Base-by-base conservation (phyloP, 1,140 invertebrate genomes). In the Leptestheria dahalacensis region DNA sequence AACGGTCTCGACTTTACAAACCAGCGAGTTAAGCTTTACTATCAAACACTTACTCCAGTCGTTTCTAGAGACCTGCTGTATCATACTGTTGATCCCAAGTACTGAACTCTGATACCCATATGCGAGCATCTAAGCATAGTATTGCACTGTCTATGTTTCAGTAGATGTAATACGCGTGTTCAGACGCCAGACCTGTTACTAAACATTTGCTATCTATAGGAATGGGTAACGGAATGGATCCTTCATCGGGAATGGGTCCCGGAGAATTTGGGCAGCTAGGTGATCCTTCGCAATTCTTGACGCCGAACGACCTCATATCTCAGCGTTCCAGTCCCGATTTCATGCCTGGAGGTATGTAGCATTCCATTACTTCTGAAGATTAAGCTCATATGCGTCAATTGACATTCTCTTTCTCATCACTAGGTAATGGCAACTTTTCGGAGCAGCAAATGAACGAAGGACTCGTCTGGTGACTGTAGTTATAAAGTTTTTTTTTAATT, bases 361-460 rank as follows among this genome's bases (percentile, higher is more conserved):
- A 46, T 1, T 20, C 60, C 47, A 20, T 50, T 48, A 18, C n/a
- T 9, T 24, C 28, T 58, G 24, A 20, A 46, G n/a, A n/a, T n/a
- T n/a, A n/a, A n/a, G n/a, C n/a, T n/a, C n/a, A n/a, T n/a, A n/a
- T n/a, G n/a, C n/a, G n/a, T n/a, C 4, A 23, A 12, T 29, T 15
- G 21, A 21, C 56, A 18, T 28, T 29, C 25, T 11, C 6, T 52
- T 47, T 26, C 21, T 49, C 48, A 51, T 56, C 1, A 82, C 76
- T 81, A 52, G 55, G 50, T 41, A 54, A 74, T 56, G 78, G 77
- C 63, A 80, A 78, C 62, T 83, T 82, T 68, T 79, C 80, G 59
- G 81, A 83, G 72, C 79, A 81, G 72, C 80, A 82, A 73, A 76
- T 83, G 70, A 84, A 79, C 72, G 82, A 83, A 70, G 80, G 80